A percentile compares a stretch with the other conserved stretches of the same genome.
These are phyloP conservation scores for Lepidocyrtoides sp. DNA, from an alignment of 2,888 invertebrate genomes.

Conservation along the genomic window DNA sequence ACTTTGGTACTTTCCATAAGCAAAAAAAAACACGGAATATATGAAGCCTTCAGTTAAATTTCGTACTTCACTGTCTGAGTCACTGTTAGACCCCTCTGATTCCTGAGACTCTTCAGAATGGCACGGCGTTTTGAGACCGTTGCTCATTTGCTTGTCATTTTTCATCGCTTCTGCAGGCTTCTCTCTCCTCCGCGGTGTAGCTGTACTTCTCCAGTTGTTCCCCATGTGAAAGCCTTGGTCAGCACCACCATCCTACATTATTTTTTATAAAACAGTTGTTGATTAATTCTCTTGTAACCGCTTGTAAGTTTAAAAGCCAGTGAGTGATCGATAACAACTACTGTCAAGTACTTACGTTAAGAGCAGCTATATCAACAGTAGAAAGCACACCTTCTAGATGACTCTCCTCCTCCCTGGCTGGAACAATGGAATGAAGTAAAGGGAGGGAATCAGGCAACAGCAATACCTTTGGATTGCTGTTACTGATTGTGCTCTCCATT, in stretches of 20 bases:
- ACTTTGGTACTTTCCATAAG: not conserved
- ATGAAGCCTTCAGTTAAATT: too few species aligned
- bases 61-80: conserved; percentile 69
- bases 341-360: conserved; percentile 88
- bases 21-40: too few species aligned
- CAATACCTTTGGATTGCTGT: conserved; percentile 77
- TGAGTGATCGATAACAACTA: too few species aligned
- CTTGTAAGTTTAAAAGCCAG: not conserved
- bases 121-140: conserved; percentile 80
- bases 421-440: conserved; percentile 85
- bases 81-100: conserved; percentile 82
- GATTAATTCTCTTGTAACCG: conserved; percentile 52
- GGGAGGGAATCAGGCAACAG: conserved; percentile 81
- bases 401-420: conserved; percentile 87
- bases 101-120: conserved; percentile 83
- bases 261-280: not conserved
- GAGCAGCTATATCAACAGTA: conserved; percentile 90
- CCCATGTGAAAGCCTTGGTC: conserved; percentile 78
- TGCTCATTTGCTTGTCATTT: conserved; percentile 81
- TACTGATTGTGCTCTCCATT: conserved; percentile 38
- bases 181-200: conserved; percentile 69
- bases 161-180: conserved; percentile 73
- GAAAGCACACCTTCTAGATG: conserved; percentile 90
- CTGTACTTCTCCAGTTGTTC: conserved; percentile 82
- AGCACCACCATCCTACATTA: conserved; percentile 67